These are phyloP conservation scores for Hoplias malabaricus DNA, from an alignment of 2,113 vertebrate genomes.

Conservation along the genomic window DNA sequence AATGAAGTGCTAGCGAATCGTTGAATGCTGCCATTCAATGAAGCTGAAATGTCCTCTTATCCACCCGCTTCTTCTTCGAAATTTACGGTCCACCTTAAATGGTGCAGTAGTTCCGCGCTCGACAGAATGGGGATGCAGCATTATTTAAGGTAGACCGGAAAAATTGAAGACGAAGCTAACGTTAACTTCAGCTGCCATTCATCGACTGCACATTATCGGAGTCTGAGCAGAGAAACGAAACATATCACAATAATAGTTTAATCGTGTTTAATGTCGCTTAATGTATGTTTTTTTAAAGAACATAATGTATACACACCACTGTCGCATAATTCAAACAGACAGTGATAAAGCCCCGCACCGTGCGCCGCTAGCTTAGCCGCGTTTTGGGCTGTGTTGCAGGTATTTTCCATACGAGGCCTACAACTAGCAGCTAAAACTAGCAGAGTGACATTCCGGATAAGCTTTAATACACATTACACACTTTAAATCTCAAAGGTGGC, in stretches of 20 bases:
- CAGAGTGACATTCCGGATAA: neutral
- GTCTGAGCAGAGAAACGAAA: neutral
- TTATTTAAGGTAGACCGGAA: too few relatives aligned
- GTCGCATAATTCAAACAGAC: neutral
- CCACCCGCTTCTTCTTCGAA: too few relatives aligned
- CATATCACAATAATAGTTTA: neutral
- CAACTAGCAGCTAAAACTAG: neutral
- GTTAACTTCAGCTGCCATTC: slow-evolving; percentile 35
- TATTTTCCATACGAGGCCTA: slow-evolving; percentile 19
- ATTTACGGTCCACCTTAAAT: too few relatives aligned
- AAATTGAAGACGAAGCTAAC: too few relatives aligned
- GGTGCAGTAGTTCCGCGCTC: too few relatives aligned
- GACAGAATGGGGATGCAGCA: too few relatives aligned
- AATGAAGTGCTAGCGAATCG: neutral
- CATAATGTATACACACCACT: neutral
- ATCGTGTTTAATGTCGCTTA: too few relatives aligned
- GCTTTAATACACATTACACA: neutral
- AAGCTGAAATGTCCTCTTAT: too few relatives aligned
- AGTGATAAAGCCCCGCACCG: neutral
- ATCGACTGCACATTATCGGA: slow-evolving; percentile 18
- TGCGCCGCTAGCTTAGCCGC: neutral
- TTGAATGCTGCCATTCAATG: slow-evolving; percentile 8
- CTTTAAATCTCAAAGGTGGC: too few relatives aligned
- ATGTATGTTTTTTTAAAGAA: neutral
- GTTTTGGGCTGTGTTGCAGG: too few relatives aligned